Evolutionary conservation across 1,140 invertebrate genomes (phyloP).

Genomic region (Zelostemma sp.): DNA sequence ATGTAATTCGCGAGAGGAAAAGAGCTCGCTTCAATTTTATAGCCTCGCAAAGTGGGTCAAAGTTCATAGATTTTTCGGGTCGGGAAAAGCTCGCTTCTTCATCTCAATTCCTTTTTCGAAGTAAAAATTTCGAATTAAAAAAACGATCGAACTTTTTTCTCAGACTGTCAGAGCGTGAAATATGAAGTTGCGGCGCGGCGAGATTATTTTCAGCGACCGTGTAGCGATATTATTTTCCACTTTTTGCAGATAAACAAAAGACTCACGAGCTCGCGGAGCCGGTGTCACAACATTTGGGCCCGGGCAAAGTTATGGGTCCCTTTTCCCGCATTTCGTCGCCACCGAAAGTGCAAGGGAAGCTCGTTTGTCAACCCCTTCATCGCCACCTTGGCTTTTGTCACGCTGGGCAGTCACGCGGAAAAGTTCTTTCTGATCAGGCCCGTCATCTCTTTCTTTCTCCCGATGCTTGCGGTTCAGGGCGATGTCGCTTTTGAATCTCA

Average conservation of each 20-base stretch:
- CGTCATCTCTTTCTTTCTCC: constrained; percentile 3
- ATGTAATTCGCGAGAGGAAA: not conserved
- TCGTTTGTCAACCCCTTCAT: constrained; percentile 45
- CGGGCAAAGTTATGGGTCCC: constrained; percentile 54
- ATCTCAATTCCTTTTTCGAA: too few species aligned
- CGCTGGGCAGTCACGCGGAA: constrained; percentile 38
- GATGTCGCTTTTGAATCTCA: constrained; percentile 20
- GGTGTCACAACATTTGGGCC: constrained; percentile 60
- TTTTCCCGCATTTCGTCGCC: constrained; percentile 34
- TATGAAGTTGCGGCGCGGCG: not conserved
- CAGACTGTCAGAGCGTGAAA: not conserved
- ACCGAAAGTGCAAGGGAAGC: constrained; percentile 20
- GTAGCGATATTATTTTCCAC: constrained; percentile 28
- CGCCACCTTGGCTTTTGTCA: constrained; percentile 41
- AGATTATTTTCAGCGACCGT: too few species aligned
- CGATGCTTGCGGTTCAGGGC: constrained; percentile 12
- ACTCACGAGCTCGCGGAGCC: constrained; percentile 19
- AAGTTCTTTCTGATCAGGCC: constrained; percentile 27
- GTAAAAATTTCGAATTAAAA: too few species aligned
- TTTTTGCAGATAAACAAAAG: constrained; percentile 44
- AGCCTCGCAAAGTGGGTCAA: too few species aligned
- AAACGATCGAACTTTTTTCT: too few species aligned
- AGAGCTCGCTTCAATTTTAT: too few species aligned
- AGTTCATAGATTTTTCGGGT: too few species aligned
- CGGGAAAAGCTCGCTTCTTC: too few species aligned